phyloP scores from a whole-genome alignment of 2,113 vertebrate species.

The Pelecanus crispus region DNA sequence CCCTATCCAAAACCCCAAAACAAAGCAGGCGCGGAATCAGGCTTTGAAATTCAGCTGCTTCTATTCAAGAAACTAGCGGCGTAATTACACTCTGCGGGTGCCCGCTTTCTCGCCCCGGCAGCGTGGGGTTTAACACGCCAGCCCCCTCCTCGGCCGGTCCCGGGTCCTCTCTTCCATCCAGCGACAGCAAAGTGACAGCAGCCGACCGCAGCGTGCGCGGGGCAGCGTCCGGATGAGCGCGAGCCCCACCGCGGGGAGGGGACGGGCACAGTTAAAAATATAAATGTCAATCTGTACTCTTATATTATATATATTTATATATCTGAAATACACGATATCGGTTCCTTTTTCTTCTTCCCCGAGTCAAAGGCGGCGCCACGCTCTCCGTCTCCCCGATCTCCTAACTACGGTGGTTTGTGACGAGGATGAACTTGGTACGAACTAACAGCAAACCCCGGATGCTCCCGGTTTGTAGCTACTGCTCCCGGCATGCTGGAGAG shows the following conservation, averaged over 20 bases:
- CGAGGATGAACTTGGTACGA: background rate
- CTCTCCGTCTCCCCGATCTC: slow-evolving; percentile 11
- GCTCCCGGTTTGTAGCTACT: background rate
- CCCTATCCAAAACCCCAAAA: background rate
- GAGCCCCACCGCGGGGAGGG: background rate
- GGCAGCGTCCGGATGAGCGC: background rate
- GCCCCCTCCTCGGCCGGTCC: slow-evolving; percentile 18
- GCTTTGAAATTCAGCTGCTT: slow-evolving; percentile 13
- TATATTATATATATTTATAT: slow-evolving; percentile 43
- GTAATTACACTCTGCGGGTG: background rate
- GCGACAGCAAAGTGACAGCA: slow-evolving; percentile 52
- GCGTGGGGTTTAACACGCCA: background rate
- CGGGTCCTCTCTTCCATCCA: slow-evolving; percentile 31
- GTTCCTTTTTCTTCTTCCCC: background rate
- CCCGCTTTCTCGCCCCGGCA: background rate
- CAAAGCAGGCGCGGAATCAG: background rate
- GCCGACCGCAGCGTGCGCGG: slow-evolving; percentile 28
- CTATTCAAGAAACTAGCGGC: slow-evolving; percentile 27
- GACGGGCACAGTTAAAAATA: slow-evolving; percentile 69
- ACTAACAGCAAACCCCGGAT: background rate
- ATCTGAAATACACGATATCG: slow-evolving; percentile 41
- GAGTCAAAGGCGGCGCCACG: slow-evolving; percentile 37
- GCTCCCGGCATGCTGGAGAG: background rate
- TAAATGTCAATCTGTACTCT: background rate
- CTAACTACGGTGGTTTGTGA: background rate